These are phyloP conservation scores for Pteropus rufus DNA, from an alignment of 2,797 vertebrate species.

Conservation along the genomic window DNA sequence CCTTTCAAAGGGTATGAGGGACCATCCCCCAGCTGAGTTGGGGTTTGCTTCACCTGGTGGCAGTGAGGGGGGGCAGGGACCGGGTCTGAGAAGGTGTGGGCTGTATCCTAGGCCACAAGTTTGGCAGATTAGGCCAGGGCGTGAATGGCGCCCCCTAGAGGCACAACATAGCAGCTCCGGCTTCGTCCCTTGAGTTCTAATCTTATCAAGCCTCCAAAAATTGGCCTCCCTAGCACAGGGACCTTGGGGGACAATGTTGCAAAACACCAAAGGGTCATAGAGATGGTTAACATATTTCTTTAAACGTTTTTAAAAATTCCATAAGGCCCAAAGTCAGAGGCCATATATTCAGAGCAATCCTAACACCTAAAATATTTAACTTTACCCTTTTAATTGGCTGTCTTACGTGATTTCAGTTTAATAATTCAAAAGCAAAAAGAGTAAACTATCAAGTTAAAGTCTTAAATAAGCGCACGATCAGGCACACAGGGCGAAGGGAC, in stretches of 20 bases:
- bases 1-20: background rate
- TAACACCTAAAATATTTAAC: background rate
- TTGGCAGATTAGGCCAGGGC: fast-evolving
- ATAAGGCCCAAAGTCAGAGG: background rate
- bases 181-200: background rate
- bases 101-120: too few species aligned
- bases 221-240: background rate
- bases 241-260: too few species aligned
- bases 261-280: background rate
- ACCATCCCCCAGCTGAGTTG: background rate
- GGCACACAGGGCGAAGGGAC: background rate
- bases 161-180: background rate
- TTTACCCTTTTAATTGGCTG: background rate
- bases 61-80: too few species aligned
- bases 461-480: background rate
- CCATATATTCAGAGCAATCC: background rate
- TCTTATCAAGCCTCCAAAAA: background rate
- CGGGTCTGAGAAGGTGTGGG: background rate
- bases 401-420: background rate
- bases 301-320: background rate
- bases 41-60: background rate
- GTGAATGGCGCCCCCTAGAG: background rate
- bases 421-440: background rate
- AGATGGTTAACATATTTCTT: background rate
- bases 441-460: background rate